phyloP scores from a whole-genome alignment of 2,797 vertebrate genomes.

The Brachyrhaphis roseni region DNA sequence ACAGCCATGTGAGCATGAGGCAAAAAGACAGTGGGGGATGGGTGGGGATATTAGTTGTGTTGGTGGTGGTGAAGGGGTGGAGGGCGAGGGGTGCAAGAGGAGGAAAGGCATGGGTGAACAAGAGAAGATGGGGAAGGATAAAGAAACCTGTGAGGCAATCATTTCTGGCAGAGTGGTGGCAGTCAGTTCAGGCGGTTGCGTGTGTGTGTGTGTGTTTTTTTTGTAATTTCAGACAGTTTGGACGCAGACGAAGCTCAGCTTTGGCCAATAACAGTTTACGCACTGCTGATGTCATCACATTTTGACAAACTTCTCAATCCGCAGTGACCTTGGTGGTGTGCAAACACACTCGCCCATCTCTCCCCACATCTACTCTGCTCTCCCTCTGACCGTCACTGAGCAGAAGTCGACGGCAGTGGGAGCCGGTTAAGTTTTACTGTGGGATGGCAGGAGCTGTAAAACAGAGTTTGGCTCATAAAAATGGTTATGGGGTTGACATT shows the following conservation, averaged over 20 bases:
- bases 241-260: constrained; percentile 44
- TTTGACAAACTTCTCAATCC: constrained; percentile 97
- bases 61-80: constrained; percentile 27
- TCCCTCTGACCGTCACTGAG: constrained; percentile 27
- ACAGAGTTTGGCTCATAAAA: neutral
- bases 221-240: constrained; percentile 78
- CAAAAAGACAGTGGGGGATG: constrained; percentile 44
- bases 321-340: constrained; percentile 91
- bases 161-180: constrained; percentile 86
- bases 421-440: constrained; percentile 1
- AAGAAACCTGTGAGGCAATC: constrained; percentile 89
- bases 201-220: constrained; percentile 65
- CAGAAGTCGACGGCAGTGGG: constrained; percentile 4
- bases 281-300: constrained; percentile 96
- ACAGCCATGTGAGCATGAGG: constrained; percentile 37
- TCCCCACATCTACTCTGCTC: constrained; percentile 32
- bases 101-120: constrained; percentile 53
- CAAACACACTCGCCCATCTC: constrained; percentile 84
- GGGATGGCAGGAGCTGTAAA: neutral
- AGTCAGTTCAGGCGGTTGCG: constrained; percentile 67
- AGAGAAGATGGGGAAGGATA: constrained; percentile 45
- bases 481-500: neutral
- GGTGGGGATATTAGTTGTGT: constrained; percentile 41
- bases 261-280: constrained; percentile 92
- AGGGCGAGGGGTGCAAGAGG: constrained; percentile 11